Base-by-base conservation (phyloP, 2,888 invertebrate species). In the Sesia bembeciformis region DNA sequence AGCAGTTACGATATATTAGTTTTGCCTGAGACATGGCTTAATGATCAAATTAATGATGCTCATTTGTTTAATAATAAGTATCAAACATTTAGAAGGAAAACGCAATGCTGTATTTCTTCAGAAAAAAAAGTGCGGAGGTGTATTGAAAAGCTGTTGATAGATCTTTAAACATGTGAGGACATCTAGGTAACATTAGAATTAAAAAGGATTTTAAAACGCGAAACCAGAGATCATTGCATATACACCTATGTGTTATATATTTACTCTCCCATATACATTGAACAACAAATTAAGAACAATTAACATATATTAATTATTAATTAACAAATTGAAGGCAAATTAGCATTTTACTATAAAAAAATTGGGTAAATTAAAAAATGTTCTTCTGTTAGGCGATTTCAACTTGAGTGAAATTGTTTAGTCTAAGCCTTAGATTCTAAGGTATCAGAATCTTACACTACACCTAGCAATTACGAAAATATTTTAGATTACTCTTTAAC, bases 11-110 rank as follows among this genome's bases (percentile, higher is more conserved):
- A 57, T 50, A 40, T 55, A 4, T 41, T 54, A 49, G 40, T 55
- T 40, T 51, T 55, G 8, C 55, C 55, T 4, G 57, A 57, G 40
- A 57, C 55, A 41, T 57, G 55, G 55, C 57, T 55, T 49, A 40
- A 52, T 8, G 40, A 40, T 40, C 49, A 41, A 4, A 41, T 55
- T 40, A 38, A 40, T 40, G 52, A 51, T 51, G n/a, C 49, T 38
- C 53, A 57, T 8, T 3, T 57, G n/a, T 55, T 54, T 23, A 53
- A 57, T 38, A 51, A 42, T n/a, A 40, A 53, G 6, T 57, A 57
- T 49, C 51, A 39, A 4, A 53, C 55, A 3, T 57, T 52, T 39
- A 42, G 54, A 38, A n/a, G 55, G 6, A 54, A 57, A 46, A 51
- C 55, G 46, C 38, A 23, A 2, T 6, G 4, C 4, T 3, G 6